These are phyloP conservation scores for Caenorhabditis briggsae DNA, from an alignment of 1,140 invertebrate genomes.

Conservation along the genomic window DNA sequence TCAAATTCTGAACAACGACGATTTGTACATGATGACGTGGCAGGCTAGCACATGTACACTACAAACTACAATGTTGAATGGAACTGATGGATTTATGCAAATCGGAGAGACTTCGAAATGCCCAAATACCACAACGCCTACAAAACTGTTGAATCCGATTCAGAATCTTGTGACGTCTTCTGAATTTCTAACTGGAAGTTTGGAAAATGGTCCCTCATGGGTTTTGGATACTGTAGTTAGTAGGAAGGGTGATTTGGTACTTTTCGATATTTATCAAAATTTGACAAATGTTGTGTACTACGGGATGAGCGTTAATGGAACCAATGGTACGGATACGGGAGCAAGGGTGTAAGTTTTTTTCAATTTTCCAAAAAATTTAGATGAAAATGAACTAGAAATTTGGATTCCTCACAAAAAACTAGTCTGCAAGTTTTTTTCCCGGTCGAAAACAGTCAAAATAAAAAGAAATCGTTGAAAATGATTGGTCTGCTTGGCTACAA, in stretches of 20 bases:
- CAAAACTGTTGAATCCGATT: background rate
- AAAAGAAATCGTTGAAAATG: too few relatives aligned
- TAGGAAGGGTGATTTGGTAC: background rate
- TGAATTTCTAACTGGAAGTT: background rate
- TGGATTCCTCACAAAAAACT: too few relatives aligned
- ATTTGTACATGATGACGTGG: constrained; percentile 27
- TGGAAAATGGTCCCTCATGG: background rate
- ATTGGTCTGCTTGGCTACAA: too few relatives aligned
- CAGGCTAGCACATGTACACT: constrained; percentile 21
- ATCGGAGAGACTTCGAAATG: background rate
- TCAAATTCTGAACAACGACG: background rate
- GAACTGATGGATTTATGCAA: background rate
- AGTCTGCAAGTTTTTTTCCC: too few relatives aligned
- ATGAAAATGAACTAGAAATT: too few relatives aligned
- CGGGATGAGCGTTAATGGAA: background rate
- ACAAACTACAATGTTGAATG: constrained; percentile 34
- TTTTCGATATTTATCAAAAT: background rate
- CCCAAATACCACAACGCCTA: background rate
- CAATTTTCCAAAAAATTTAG: background rate
- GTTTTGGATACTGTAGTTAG: background rate
- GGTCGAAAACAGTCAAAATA: too few relatives aligned
- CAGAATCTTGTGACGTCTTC: constrained; percentile 8
- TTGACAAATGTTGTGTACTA: constrained; percentile 24
- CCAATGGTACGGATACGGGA: background rate
- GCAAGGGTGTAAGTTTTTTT: background rate